Evolutionary conservation across 1,140 invertebrate species (phyloP).

Genomic region (Platyscapa corneri): DNA sequence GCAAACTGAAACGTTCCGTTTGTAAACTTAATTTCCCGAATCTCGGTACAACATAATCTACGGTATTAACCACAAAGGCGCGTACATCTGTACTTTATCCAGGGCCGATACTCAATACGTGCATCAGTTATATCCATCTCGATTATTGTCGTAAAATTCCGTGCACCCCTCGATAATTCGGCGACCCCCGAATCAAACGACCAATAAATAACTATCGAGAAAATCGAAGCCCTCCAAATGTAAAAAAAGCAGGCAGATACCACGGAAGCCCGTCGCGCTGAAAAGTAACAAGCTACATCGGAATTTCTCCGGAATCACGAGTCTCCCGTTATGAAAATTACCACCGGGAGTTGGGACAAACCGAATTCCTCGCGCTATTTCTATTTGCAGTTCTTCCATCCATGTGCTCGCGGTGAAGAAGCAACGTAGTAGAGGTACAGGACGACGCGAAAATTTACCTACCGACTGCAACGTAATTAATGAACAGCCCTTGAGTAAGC

Average conservation of each 20-base stretch:
- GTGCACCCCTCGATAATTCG: not conserved
- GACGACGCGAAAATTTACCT: not conserved
- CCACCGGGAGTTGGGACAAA: not conserved
- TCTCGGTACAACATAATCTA: not conserved
- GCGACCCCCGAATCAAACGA: not conserved
- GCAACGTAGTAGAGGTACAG: not conserved
- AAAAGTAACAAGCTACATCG: conserved; percentile 1
- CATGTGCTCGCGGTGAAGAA: not conserved
- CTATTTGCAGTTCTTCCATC: not conserved
- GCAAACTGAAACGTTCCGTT: not conserved
- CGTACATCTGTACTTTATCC: no score
- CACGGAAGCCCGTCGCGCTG: no score
- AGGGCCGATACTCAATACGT: no score
- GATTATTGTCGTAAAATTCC: no score
- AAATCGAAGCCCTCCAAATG: not conserved
- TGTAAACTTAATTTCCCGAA: not conserved
- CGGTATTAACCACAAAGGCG: not conserved
- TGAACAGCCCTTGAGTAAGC: conserved; percentile 24
- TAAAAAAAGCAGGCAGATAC: not conserved
- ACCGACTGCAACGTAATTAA: conserved; percentile 40
- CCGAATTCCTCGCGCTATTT: not conserved
- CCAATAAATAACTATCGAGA: conserved; percentile 7
- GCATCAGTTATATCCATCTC: no score
- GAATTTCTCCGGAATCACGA: not conserved
- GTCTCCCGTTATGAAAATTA: not conserved